These are phyloP conservation scores for Ophthalmolycus amberensis DNA, from an alignment of 2,113 vertebrate genomes.

Conservation along the genomic window DNA sequence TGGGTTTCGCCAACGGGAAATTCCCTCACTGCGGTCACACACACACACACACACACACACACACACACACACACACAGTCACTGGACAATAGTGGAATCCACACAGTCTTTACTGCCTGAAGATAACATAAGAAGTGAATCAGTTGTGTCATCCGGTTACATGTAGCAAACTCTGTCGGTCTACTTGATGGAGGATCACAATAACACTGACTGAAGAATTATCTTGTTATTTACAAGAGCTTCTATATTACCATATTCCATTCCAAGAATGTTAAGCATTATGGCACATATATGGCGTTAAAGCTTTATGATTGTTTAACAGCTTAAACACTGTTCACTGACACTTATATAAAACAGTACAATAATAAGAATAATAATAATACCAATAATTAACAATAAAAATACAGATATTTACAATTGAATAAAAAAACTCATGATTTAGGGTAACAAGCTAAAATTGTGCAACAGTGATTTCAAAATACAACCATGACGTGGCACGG, in stretches of 20 bases:
- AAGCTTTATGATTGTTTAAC: not conserved
- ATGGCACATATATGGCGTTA: not conserved
- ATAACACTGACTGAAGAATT: not conserved
- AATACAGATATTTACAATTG: constrained; percentile 28
- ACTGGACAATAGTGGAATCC: constrained; percentile 12
- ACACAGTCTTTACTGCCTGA: constrained; percentile 16
- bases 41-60: not conserved
- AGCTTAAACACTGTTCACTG: not conserved
- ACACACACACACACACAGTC: too few relatives aligned
- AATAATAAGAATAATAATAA: not conserved
- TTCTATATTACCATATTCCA: constrained; percentile 6
- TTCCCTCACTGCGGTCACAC: not conserved
- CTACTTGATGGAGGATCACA: not conserved
- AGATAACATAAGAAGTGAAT: constrained; percentile 11
- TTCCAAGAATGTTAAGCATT: not conserved
- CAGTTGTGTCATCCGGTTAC: constrained; percentile 7
- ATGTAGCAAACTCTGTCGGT: constrained; percentile 10
- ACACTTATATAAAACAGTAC: not conserved
- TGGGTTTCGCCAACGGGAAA: not conserved
- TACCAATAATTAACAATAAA: not conserved
- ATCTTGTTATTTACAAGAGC: not conserved
- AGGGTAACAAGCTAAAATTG: constrained; percentile 16
- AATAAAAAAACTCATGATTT: not conserved
- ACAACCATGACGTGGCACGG: not conserved
- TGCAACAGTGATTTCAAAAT: constrained; percentile 26